These are phyloP conservation scores for Cerastoderma edule DNA, from an alignment of 2,888 invertebrate genomes.

Conservation along the genomic window DNA sequence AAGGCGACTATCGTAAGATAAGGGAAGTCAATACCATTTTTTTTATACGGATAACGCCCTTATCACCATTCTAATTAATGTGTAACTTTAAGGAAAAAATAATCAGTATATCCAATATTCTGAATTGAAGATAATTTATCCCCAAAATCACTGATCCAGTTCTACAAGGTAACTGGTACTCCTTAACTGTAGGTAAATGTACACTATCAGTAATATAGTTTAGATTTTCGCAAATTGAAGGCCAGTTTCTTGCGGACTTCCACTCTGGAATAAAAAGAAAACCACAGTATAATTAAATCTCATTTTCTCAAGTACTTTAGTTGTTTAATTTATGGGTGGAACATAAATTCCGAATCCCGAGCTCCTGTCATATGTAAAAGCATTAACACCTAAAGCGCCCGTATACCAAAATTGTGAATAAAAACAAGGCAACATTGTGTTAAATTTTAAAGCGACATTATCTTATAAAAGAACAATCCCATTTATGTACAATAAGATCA, in stretches of 20 bases:
- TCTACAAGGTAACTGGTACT: too few species aligned
- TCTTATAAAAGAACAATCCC: conserved; percentile 45
- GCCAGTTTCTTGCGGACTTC: conserved; percentile 47
- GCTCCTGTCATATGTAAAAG: conserved; percentile 39
- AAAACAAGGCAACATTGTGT: conserved; percentile 44
- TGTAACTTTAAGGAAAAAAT: too few species aligned
- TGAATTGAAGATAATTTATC: too few species aligned
- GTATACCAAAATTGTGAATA: conserved; percentile 49
- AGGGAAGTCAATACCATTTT: too few species aligned
- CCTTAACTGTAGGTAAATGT: too few species aligned
- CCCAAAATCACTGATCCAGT: too few species aligned
- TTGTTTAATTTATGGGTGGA: conserved; percentile 32
- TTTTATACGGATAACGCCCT: too few species aligned
- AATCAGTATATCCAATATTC: too few species aligned
- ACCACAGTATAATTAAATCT: conserved; percentile 20
- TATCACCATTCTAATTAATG: too few species aligned
- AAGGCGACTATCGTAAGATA: too few species aligned
- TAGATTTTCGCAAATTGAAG: conserved; percentile 33
- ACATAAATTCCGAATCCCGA: conserved; percentile 41
- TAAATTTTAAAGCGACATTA: conserved; percentile 50
- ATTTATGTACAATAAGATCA: conserved; percentile 17
- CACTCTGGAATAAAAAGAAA: conserved; percentile 41
- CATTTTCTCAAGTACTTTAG: conserved; percentile 42
- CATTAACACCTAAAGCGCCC: conserved; percentile 26
- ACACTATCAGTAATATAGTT: too few species aligned